Evolutionary conservation across 2,797 vertebrate genomes (phyloP), one percentile per base, ranked within the genome.

Genomic region (Etheostoma perlongum): DNA sequence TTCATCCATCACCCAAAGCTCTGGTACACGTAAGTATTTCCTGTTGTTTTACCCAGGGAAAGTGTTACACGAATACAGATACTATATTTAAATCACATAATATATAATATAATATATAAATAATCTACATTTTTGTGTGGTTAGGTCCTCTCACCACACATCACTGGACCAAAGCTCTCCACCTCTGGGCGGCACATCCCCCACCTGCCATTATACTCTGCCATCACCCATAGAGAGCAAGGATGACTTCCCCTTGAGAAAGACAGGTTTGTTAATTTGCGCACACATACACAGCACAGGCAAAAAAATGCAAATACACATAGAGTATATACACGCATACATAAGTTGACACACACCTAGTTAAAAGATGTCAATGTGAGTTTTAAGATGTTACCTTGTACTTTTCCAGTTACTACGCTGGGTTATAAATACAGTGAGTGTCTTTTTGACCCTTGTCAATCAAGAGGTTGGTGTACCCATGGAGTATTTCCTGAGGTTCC

Each of bases 161-260:
- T 99, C 98, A 85, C 83, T 99, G 95, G 98, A 99, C 96, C 98
- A 99, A 96, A 99, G 96, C 94, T 98, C 97, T 91, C 96, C 98
- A 85, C 97, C 98, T 83, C 94, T 98, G 88, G 97, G 97, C 23
- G 97, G 96, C 80, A 95, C 96, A 33, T 98, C 97, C 51, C 98
- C 97, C 75, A 96, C 96, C 0, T 99, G 96, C 94, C 98, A 98
- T 83, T 97, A 98, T 65, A 95, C 95, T 71, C 95, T 98, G 85
- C 96, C 96, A 48, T 98, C 97, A 82, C 93, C 96, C 1, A 92
- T 97, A 62, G 97, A 99, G 89, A 91, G 92, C 91, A 98, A 97
- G 92, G 97, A 99, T 72, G 98, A 99, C 93, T 99, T 99, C 89
- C 98, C 98, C 79, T 96, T 99, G 91, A 96, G 98, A 86, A 99